A percentile compares a stretch with the other conserved stretches of the same genome.
These are phyloP conservation scores for Ceraclea dissimilis DNA, from an alignment of 2,888 invertebrate genomes.

Conservation along the genomic window DNA sequence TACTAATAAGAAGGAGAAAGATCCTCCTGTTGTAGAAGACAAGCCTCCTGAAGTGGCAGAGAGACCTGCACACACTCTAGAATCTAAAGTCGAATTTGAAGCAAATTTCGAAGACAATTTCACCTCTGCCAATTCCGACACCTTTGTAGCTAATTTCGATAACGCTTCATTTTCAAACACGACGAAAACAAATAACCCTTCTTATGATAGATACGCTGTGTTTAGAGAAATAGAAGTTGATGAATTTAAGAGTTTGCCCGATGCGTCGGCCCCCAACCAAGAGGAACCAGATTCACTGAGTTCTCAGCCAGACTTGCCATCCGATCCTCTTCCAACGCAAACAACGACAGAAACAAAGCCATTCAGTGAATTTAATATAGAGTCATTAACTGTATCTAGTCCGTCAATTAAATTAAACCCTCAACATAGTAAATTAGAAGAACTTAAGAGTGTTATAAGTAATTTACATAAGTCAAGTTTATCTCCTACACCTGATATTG, in stretches of 20 bases:
- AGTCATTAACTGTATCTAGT: constrained; percentile 9
- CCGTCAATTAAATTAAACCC: constrained; percentile 5
- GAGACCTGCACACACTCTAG: constrained; percentile 17
- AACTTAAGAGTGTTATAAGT: constrained; percentile 23
- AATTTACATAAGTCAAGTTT: constrained; percentile 23
- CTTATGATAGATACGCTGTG: constrained; percentile 79
- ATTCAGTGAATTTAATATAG: constrained; percentile 18
- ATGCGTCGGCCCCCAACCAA: constrained; percentile 28
- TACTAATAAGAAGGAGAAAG: constrained; percentile 31
- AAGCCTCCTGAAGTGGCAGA: constrained; percentile 32
- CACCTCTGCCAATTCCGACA: constrained; percentile 36
- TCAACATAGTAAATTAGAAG: constrained; percentile 27
- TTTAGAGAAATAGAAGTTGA: constrained; percentile 81
- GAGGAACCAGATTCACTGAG: constrained; percentile 35
- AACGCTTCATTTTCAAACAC: constrained; percentile 36
- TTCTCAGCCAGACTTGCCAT: constrained; percentile 24
- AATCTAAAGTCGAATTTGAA: constrained; percentile 33
- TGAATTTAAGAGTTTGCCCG: constrained; percentile 48
- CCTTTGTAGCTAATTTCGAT: constrained; percentile 63
- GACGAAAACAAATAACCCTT: constrained; percentile 40
- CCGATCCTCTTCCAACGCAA: constrained; percentile 16
- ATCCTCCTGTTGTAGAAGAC: constrained; percentile 34
- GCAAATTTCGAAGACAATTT: constrained; percentile 62
- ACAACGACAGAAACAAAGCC: constrained; percentile 6
- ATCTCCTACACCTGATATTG: constrained; percentile 38